These are phyloP conservation scores for Arrhopalites spinosus DNA, from an alignment of 2,888 invertebrate species.

Conservation along the genomic window DNA sequence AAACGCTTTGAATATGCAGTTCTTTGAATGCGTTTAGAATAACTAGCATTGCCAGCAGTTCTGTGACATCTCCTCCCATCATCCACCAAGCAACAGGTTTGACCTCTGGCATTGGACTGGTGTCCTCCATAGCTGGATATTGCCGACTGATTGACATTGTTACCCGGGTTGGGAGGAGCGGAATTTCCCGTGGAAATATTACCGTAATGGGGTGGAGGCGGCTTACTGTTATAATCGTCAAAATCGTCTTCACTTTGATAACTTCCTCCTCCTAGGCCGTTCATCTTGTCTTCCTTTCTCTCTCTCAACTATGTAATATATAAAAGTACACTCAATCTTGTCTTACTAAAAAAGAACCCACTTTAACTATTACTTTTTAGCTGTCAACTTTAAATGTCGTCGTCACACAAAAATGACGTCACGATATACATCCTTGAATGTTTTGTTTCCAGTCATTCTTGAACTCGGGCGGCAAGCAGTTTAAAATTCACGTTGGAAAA, in stretches of 20 bases:
- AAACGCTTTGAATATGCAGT: conserved; percentile 89
- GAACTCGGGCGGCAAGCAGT: too few relatives aligned
- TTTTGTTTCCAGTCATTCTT: too few relatives aligned
- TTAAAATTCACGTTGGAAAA: too few relatives aligned
- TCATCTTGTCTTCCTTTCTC: conserved; percentile 43
- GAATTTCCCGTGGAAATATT: conserved; percentile 24
- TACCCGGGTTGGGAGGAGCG: conserved; percentile 13
- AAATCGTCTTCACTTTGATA: conserved; percentile 55
- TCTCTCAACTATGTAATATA: too few relatives aligned
- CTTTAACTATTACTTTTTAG: too few relatives aligned
- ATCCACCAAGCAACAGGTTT: conserved; percentile 90
- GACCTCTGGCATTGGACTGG: conserved; percentile 58
- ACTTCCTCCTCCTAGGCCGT: conserved; percentile 45
- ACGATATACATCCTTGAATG: too few relatives aligned
- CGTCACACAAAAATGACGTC: too few relatives aligned
- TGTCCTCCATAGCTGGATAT: conserved; percentile 25
- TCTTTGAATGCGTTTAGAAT: conserved; percentile 95
- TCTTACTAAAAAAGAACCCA: too few relatives aligned
- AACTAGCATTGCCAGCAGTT: conserved; percentile 91
- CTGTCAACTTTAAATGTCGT: too few relatives aligned
- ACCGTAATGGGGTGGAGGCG: conserved; percentile 25
- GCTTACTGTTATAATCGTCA: conserved; percentile 46
- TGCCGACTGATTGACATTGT: not conserved
- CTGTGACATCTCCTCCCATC: conserved; percentile 84
- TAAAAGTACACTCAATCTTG: too few relatives aligned